phyloP scores from a whole-genome alignment of 2,113 vertebrate genomes.

The Dipodomys ordii region DNA sequence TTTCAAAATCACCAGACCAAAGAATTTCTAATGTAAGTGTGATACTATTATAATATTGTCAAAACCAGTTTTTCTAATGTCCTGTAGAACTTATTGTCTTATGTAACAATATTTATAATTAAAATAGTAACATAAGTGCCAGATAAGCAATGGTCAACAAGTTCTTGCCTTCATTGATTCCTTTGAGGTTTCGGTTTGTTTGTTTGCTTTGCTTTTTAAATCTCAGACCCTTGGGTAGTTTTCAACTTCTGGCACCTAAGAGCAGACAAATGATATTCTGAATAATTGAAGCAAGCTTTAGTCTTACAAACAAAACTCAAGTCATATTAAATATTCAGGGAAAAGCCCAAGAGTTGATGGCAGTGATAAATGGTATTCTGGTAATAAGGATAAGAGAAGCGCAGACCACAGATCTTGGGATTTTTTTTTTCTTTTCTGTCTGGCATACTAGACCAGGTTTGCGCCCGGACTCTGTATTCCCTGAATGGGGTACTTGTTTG shows the following conservation, averaged over 20 bases:
- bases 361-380: not conserved
- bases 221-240: not conserved
- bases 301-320: not conserved
- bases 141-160: not conserved
- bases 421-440: not conserved
- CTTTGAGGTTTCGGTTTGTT: not conserved
- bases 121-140: not conserved
- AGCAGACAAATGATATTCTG: not conserved
- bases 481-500: not conserved
- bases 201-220: not conserved
- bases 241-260: not conserved
- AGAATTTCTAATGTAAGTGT: not conserved
- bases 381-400: not conserved
- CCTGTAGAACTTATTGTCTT: not conserved
- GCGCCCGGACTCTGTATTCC: not conserved
- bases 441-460: not conserved
- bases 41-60: not conserved
- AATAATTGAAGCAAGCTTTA: not conserved
- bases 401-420: not conserved
- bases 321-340: not conserved
- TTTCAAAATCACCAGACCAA: conserved; percentile 15
- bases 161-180: not conserved
- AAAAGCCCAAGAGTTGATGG: not conserved
- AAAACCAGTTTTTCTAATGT: not conserved
- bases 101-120: conserved; percentile 22